Base-by-base conservation (phyloP, 1,140 invertebrate genomes). In the Drosophila ambigua region DNA sequence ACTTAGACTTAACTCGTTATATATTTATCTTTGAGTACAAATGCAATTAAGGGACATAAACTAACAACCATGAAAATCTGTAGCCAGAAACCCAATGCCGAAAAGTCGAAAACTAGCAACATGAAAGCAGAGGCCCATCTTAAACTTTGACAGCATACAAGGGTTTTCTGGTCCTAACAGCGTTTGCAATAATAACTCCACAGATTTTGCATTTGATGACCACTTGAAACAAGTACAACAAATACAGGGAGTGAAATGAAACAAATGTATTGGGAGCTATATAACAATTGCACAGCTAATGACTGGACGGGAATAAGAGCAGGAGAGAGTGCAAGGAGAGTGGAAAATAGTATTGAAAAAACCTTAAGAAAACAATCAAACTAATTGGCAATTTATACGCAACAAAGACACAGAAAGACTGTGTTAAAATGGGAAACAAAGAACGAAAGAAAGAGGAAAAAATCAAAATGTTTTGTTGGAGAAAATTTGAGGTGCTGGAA, bases 351-450 rank as follows among this genome's bases (percentile, higher is more conserved):
- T 39, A 44, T 35, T 20, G 65, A 61, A 67, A 72, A 78, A 66
- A 59, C 61, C 67, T 60, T 60, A 60, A 60, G 64, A 76, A 82
- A 84, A 84, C 77, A 84, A 84, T 84, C 81, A 84, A 84, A 84
- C 81, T 85, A 84, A 84, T 84, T 84, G 80, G 80, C 81, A 85
- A 84, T 84, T 84, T 84, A 85, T 85, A 85, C 77, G 77, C 67
- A 85, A 62, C 72, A 84, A 80, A 71, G 52, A 50, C 64, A 69
- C 51, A 49, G 44, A 43, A 39, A 59, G 39, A 67, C 26, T 58
- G 71, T 54, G 72, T 11, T 5, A 13, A 13, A 39, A 77, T 57
- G 35, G 9, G 28, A 46, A 28, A 45, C 13, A 23, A 1, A 15
- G 26, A n/a, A 28, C 11, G 8, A 16, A 3, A 13, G 35, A 23